Base-by-base conservation (phyloP, 2,113 vertebrate species). In the Muscicapa adusta region DNA sequence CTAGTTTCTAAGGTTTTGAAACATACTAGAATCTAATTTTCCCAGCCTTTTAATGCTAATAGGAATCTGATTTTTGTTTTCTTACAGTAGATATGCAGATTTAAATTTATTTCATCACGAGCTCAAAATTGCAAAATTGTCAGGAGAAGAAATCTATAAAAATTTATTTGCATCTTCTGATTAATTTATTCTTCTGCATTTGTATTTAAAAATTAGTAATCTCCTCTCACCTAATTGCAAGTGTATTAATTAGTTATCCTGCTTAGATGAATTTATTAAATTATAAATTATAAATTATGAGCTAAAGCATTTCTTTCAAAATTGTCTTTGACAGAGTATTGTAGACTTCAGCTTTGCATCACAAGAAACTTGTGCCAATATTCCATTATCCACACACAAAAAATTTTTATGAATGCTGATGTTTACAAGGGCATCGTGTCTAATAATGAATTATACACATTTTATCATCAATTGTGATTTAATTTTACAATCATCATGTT, bases 361-460 rank as follows among this genome's bases (percentile, higher is more conserved):
- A 71, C 36, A 79, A 84, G 76, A 10, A 18, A 40, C 82, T 67
- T 88, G 28, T 93, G 47, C 61, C 53, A 87, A 60, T 90, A 94
- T 88, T 92, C 81, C 54, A 66, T 82, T 75, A 73, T 88, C 85
- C 78, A 57, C 9, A 72, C 38, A 76, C 23, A 93, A 96, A 90
- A 79, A 88, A 62, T 53, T 73, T 89, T 90, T 85, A 86, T 91
- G 45, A 65, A 90, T 48, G 18, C 25, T 96, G 82, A 85, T 58
- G 24, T 91, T 84, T 85, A 18, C 38, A 88, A 57, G 24, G 45
- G 60, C 48, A 68, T 68, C 14, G 22, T 80, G 45, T 85, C 81
- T 71, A 73, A 43, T 38, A 80, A 80, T 85, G 50, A 70, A 77
- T 88, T 76, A 53, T 62, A 36, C 3, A 43, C 6, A 34, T 82